Evolutionary conservation across 2,888 invertebrate genomes (phyloP).

Genomic region (Ormyrus rosae): DNA sequence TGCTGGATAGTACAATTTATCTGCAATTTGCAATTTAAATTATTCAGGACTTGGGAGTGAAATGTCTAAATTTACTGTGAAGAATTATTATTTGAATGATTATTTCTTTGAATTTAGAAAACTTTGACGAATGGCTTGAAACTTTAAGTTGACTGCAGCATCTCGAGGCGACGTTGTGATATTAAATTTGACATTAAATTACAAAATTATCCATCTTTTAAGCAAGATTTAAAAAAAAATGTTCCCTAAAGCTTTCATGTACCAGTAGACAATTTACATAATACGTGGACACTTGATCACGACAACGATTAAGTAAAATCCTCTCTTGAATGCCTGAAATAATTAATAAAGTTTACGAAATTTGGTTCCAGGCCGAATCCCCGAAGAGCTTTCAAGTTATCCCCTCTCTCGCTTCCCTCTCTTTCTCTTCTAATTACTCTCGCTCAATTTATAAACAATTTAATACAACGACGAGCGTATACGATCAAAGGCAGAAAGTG

Average conservation of each 20-base stretch:
- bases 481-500: constrained; percentile 43
- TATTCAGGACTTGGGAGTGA: too few relatives aligned
- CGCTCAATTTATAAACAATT: constrained; percentile 47
- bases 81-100: too few relatives aligned
- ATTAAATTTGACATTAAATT: too few relatives aligned
- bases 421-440: neutral
- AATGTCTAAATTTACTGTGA: too few relatives aligned
- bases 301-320: constrained; percentile 45
- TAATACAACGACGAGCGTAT: constrained; percentile 38
- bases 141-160: too few relatives aligned
- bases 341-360: constrained; percentile 56
- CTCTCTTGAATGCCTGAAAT: constrained; percentile 50
- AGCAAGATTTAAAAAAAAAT: neutral
- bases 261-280: neutral
- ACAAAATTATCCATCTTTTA: neutral
- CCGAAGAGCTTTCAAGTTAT: constrained; percentile 39
- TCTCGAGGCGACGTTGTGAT: too few relatives aligned
- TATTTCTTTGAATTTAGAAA: too few relatives aligned
- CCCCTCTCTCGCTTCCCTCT: neutral
- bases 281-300: constrained; percentile 21
- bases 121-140: too few relatives aligned
- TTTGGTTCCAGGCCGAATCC: constrained; percentile 39
- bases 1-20: neutral
- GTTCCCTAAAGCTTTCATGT: neutral
- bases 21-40: constrained; percentile 7